These are phyloP conservation scores for Brachionus koreanus DNA, from an alignment of 1,140 invertebrate genomes.

Conservation along the genomic window DNA sequence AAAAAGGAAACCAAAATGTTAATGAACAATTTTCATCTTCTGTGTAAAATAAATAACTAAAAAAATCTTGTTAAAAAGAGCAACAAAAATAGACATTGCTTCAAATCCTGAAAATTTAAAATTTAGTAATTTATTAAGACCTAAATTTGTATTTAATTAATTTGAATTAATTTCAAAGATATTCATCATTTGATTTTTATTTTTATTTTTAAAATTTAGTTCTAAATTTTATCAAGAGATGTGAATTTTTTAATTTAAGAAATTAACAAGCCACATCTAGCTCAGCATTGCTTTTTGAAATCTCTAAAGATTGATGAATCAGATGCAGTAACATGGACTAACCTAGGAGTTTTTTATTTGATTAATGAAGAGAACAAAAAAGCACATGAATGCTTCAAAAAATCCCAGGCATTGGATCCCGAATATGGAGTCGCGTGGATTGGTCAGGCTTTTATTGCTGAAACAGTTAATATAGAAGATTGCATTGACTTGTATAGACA, in stretches of 20 bases:
- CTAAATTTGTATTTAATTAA: too few relatives aligned
- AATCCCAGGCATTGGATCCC: conserved; percentile 31
- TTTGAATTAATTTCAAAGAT: too few relatives aligned
- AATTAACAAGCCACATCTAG: conserved; percentile 38
- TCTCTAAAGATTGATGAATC: conserved; percentile 28
- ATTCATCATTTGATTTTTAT: too few relatives aligned
- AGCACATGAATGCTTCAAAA: conserved; percentile 41
- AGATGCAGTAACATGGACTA: conserved; percentile 25
- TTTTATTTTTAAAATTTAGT: too few relatives aligned
- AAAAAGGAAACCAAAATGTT: too few relatives aligned
- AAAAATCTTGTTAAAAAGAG: too few relatives aligned
- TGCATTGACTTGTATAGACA: conserved; percentile 38
- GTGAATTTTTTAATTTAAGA: not conserved
- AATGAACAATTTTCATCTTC: too few relatives aligned
- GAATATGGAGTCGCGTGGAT: conserved; percentile 40
- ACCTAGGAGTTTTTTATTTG: conserved; percentile 30
- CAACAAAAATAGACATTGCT: too few relatives aligned
- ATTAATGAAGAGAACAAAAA: not conserved
- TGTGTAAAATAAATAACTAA: too few relatives aligned
- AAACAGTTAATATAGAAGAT: conserved; percentile 26
- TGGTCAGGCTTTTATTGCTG: conserved; percentile 39
- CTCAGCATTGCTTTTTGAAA: conserved; percentile 38
- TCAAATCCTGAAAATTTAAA: too few relatives aligned
- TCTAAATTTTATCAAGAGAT: too few relatives aligned
- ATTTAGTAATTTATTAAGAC: too few relatives aligned